Evolutionary conservation across 2,888 invertebrate species (phyloP), one percentile per base, ranked within the genome.

Genomic region (Cryptocheilus praepositus): DNA sequence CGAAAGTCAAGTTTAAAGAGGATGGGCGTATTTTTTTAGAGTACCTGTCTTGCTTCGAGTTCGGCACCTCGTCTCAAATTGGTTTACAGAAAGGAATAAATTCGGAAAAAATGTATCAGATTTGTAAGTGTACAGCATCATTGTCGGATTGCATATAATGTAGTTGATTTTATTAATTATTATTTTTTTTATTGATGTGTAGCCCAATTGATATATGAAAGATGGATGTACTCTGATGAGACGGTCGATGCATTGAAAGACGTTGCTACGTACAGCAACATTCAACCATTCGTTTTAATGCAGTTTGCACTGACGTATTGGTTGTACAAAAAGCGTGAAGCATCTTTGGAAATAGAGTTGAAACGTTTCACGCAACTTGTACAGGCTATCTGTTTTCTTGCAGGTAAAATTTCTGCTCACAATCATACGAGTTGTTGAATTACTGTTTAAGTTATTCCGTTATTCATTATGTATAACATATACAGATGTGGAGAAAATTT

Each of bases 281-380:
- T 93, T 85, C 83, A 91, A 74, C 91, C 93, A 46, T 91, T 92
- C 79, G 93, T 94, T 83, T 89, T 96, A 28, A 91, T 96, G 74
- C 92, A 92, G 76, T 89, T 95, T 66, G 88, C 94, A n/a, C 90
- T 96, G 60, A 89, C 91, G 78, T 95, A 93, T 83, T 93, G 95
- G 92, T 91, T 95, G 77, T 92, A 93, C 81, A 85, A 89, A 83
- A 81, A 83, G 74, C 73, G 81, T 83, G 90, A 83, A 81, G 90
- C 81, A 82, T 91, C 81, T 86, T 86, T 92, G 46, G 90, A 90
- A 79, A 89, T 91, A 45, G 92, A 95, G 77, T 93, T 95, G 89
- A 91, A 93, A 70, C 92, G 92, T 76, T 92, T 95, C 66, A 92
- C 93, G 45, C 90, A 91, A 63, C 89, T 94, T 67, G 86, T 95